Percentiles rank a stretch among this genome's conserved stretches.
These are phyloP conservation scores for Neosilurus mollespiculum DNA, from an alignment of 2,797 vertebrate genomes.

Conservation along the genomic window DNA sequence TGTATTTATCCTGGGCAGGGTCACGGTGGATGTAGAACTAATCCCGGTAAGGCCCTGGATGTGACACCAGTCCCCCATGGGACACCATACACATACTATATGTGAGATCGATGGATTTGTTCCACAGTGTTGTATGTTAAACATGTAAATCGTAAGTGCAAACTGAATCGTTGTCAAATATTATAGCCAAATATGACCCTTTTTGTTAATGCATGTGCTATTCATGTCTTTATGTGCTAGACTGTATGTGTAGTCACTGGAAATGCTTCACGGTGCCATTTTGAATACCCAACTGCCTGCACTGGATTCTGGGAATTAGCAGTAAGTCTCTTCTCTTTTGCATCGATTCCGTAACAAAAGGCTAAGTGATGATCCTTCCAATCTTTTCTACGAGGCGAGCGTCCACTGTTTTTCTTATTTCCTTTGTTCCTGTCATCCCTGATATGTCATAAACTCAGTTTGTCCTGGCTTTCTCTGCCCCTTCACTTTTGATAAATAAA, in stretches of 20 bases:
- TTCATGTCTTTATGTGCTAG: not conserved
- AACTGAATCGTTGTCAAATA: not conserved
- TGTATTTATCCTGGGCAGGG: not conserved
- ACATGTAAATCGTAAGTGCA: not conserved
- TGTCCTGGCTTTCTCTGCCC: conserved; percentile 48
- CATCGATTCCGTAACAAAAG: not conserved
- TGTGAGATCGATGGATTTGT: not conserved
- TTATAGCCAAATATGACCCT: not conserved
- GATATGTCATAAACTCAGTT: conserved; percentile 49
- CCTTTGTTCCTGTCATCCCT: not conserved
- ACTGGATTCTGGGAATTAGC: conserved; percentile 10
- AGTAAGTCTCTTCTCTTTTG: not conserved
- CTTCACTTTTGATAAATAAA: conserved; percentile 73
- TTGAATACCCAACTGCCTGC: not conserved
- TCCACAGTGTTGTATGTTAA: conserved; percentile 4
- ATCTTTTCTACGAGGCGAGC: conserved; percentile 18
- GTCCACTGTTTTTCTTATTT: not conserved
- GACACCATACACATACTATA: not conserved
- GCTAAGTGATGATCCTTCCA: not conserved
- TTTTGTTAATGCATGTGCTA: conserved; percentile 2
- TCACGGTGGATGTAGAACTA: not conserved
- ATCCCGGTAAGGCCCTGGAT: not conserved
- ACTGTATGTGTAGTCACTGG: not conserved
- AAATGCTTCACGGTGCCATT: not conserved
- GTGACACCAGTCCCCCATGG: not conserved